Evolutionary conservation across 2,888 invertebrate genomes (phyloP).

Genomic region (Eristalis arbustorum): DNA sequence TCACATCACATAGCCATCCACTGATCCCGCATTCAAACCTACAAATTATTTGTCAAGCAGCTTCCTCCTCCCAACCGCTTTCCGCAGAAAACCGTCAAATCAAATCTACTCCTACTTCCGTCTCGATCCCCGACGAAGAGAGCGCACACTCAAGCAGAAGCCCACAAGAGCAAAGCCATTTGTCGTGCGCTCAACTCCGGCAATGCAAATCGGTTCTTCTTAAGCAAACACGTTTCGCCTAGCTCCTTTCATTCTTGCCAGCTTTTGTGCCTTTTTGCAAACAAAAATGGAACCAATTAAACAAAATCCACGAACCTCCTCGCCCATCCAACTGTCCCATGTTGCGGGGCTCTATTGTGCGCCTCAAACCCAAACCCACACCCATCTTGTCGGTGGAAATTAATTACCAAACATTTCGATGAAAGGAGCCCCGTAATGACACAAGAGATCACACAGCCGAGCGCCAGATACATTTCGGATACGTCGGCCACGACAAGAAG

Average conservation of each 20-base stretch:
- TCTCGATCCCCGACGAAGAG: neutral
- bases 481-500: neutral
- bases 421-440: conserved; percentile 9
- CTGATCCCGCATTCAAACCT: neutral
- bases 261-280: neutral
- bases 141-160: neutral
- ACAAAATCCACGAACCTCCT: neutral
- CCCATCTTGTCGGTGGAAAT: neutral
- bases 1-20: neutral
- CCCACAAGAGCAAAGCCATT: neutral
- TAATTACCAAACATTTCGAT: conserved; percentile 20
- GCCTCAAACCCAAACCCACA: neutral
- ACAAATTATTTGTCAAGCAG: neutral
- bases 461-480: conserved; percentile 4
- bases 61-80: neutral
- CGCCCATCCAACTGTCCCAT: neutral
- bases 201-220: neutral
- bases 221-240: neutral
- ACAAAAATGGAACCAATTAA: neutral
- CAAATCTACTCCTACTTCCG: neutral
- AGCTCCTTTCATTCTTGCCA: neutral
- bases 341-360: neutral
- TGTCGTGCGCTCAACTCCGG: neutral
- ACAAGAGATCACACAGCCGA: conserved; percentile 2
- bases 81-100: no score